phyloP scores from a whole-genome alignment of 1,140 invertebrate genomes.

The Acyrthosiphon pisum region DNA sequence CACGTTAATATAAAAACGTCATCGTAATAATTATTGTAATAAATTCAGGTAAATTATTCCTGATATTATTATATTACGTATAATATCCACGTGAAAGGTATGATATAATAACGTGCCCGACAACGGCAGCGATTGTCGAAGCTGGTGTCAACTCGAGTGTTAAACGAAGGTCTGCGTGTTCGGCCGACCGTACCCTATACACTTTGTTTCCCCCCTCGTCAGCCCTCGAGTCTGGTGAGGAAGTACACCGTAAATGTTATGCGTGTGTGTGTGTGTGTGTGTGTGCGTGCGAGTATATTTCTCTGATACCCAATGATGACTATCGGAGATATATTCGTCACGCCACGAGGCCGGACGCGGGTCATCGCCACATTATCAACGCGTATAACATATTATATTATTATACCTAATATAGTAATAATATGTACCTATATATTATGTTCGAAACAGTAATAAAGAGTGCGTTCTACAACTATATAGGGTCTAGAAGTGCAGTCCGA shows the following conservation, averaged over 20 bases:
- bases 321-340: not conserved
- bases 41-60: not conserved
- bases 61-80: no score
- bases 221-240: not conserved
- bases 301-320: not conserved
- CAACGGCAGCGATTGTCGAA: not conserved
- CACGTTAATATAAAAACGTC: not conserved
- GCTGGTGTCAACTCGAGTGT: slow-evolving; percentile 31
- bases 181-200: slow-evolving; percentile 30
- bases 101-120: not conserved
- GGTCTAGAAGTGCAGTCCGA: not conserved
- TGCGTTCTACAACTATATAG: not conserved
- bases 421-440: no score
- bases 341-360: not conserved
- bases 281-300: not conserved
- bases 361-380: slow-evolving; percentile 11
- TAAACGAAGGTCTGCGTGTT: slow-evolving; percentile 46
- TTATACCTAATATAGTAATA: not conserved
- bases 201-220: not conserved
- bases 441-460: not conserved
- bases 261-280: no score
- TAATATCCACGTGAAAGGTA: not conserved
- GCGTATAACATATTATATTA: not conserved
- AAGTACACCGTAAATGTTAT: not conserved
- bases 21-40: no score